Evolutionary conservation across 2,113 vertebrate species (phyloP).

Genomic region (Ciconia stormi): DNA sequence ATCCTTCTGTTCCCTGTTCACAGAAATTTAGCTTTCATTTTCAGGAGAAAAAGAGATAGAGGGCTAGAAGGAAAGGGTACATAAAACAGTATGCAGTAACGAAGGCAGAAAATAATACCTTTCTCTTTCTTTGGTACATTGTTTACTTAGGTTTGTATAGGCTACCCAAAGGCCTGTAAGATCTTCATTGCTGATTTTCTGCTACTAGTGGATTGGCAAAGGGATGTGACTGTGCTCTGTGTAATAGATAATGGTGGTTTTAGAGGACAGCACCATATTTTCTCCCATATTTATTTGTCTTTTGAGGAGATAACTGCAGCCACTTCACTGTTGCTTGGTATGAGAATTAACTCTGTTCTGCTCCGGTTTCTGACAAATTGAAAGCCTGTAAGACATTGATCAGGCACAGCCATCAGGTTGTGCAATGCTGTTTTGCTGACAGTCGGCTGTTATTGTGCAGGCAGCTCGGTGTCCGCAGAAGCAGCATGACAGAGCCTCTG

Average conservation of each 20-base stretch:
- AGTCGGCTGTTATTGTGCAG: accelerated
- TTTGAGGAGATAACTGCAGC: neutral
- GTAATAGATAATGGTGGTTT: neutral
- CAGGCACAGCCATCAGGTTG: neutral
- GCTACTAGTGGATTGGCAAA: neutral
- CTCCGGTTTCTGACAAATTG: neutral
- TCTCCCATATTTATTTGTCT: neutral
- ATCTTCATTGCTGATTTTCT: neutral
- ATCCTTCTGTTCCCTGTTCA: neutral
- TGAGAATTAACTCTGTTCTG: neutral
- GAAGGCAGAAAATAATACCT: neutral
- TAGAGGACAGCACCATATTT: neutral
- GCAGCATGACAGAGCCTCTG: neutral
- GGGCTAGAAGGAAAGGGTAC: neutral
- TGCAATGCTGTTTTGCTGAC: neutral
- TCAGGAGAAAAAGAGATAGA: neutral
- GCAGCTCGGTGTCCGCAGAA: neutral
- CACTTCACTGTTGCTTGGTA: neutral
- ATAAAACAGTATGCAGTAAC: neutral
- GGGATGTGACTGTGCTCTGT: neutral
- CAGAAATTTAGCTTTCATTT: neutral
- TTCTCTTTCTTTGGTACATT: neutral
- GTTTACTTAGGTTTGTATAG: neutral
- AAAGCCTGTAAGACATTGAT: neutral
- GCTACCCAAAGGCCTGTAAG: neutral